These are phyloP conservation scores for Chitala chitala DNA, from an alignment of 2,113 vertebrate genomes.

Conservation along the genomic window DNA sequence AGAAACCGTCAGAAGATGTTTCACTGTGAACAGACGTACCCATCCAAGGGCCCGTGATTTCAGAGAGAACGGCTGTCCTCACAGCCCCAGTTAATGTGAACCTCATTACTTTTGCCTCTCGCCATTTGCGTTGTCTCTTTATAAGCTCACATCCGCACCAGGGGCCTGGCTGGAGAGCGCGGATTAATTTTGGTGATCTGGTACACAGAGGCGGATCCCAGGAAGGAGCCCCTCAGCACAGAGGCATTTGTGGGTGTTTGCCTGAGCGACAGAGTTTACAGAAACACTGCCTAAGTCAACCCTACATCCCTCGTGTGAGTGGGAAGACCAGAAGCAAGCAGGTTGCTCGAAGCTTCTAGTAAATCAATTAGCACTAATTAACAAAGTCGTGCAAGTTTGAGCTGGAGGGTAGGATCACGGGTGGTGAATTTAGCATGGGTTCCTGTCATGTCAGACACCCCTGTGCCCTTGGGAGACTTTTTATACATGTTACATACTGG, in stretches of 20 bases:
- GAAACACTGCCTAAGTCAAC: not conserved
- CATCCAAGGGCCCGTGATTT: too few species aligned
- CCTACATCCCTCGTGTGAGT: not conserved
- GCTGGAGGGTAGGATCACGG: not conserved
- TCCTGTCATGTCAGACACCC: not conserved
- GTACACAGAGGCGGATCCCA: not conserved
- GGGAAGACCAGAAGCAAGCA: not conserved
- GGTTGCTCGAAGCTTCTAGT: too few species aligned
- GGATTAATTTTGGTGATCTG: not conserved
- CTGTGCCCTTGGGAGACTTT: not conserved
- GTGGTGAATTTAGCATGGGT: not conserved
- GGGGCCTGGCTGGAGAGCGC: not conserved
- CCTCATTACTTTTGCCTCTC: not conserved
- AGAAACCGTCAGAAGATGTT: too few species aligned
- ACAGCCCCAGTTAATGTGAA: too few species aligned
- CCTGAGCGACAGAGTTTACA: not conserved
- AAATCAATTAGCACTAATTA: slow-evolving; percentile 14
- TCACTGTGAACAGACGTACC: too few species aligned
- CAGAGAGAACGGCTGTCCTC: too few species aligned
- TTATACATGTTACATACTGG: not conserved
- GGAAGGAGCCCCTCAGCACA: not conserved
- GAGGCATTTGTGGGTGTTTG: too few species aligned
- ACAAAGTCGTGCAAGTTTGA: too few species aligned
- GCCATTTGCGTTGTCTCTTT: too few species aligned
- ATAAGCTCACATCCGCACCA: not conserved